Conservation (phyloP, 2,888 invertebrate species). For the Pollenia amentaria region DNA sequence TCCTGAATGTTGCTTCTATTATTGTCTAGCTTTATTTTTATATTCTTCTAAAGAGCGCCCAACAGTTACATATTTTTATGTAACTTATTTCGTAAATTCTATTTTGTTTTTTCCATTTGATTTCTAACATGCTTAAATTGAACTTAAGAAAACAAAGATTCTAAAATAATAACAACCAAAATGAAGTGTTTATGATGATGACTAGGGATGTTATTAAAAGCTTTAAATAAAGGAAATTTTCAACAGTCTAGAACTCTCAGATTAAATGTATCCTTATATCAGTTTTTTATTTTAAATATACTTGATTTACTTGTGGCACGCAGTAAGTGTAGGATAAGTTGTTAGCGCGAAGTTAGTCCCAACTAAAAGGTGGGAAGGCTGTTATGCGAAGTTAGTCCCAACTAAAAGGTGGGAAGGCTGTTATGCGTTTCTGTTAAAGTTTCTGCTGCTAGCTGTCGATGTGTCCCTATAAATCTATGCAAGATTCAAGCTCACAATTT, state of each 20-base stretch:
- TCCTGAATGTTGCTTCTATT: neutral
- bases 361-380: no score
- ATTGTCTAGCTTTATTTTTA: conserved; percentile 46
- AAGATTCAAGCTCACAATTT: no score
- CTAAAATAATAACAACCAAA: neutral
- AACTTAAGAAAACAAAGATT: neutral
- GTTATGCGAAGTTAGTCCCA: no score
- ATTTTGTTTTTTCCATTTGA: conserved; percentile 46
- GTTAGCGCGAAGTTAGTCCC: no score
- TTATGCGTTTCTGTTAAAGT: no score
- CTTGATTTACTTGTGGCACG: no score
- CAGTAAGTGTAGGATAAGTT: no score
- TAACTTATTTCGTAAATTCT: neutral
- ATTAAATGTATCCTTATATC: no score
- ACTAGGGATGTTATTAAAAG: conserved; percentile 39
- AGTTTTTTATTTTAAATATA: no score
- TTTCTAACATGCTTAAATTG: conserved; percentile 60
- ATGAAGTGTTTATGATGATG: conserved; percentile 55
- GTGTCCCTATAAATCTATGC: no score
- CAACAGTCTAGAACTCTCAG: neutral
- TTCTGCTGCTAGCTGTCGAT: no score
- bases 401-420: no score
- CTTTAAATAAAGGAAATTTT: conserved; percentile 43
- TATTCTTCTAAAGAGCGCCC: conserved; percentile 28
- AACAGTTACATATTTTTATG: conserved; percentile 31